phyloP scores from a whole-genome alignment of 2,113 vertebrate genomes.

The Eptesicus fuscus region DNA sequence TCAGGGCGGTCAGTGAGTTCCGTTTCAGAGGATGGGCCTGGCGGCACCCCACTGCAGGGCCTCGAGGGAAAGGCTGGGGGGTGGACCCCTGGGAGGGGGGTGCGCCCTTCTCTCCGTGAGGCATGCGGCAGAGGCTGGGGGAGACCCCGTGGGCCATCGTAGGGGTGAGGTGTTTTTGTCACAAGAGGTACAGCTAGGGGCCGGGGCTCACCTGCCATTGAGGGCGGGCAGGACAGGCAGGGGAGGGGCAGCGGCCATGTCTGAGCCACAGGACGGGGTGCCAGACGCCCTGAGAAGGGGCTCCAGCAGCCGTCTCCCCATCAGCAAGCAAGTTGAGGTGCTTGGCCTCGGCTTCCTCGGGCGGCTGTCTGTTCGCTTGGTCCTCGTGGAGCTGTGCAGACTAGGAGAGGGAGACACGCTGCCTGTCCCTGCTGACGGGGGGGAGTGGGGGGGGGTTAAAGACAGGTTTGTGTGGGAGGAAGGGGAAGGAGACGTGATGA shows the following conservation, averaged over 20 bases:
- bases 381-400: not conserved
- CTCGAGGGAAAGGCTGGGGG: too few relatives aligned
- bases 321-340: not conserved
- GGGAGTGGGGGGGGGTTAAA: not conserved
- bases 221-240: not conserved
- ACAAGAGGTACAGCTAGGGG: not conserved
- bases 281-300: not conserved
- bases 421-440: not conserved
- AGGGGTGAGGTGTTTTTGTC: not conserved
- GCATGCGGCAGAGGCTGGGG: not conserved
- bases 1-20: not conserved
- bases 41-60: not conserved
- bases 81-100: too few relatives aligned
- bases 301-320: not conserved
- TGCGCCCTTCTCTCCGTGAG: too few relatives aligned
- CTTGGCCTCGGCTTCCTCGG: not conserved
- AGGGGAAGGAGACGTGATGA: not conserved
- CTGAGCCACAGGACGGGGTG: too few relatives aligned
- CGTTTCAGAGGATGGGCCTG: not conserved
- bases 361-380: not conserved
- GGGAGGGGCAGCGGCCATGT: too few relatives aligned
- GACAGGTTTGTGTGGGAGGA: not conserved
- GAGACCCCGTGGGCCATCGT: not conserved
- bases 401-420: not conserved
- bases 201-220: not conserved